Percentiles rank a stretch among this genome's conserved stretches.
These are phyloP conservation scores for Indri indri DNA, from an alignment of 2,113 vertebrate species.

Conservation along the genomic window DNA sequence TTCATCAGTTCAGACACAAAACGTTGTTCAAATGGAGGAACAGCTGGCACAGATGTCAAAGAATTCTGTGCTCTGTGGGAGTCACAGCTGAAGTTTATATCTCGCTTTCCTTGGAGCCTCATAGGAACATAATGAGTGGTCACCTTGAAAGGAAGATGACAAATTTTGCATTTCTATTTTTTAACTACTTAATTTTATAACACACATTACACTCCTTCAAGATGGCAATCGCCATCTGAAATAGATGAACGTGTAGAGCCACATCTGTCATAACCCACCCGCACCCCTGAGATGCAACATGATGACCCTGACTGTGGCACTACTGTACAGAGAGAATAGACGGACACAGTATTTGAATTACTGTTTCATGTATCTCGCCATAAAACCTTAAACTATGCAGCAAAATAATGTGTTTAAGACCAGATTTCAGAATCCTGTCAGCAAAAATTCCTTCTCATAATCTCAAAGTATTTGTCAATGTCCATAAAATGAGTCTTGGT, in stretches of 20 bases:
- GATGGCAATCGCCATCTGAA: not conserved
- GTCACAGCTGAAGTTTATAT: not conserved
- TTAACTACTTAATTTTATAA: constrained; percentile 20
- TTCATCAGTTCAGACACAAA: not conserved
- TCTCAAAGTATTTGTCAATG: not conserved
- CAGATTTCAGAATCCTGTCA: not conserved
- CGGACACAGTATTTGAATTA: not conserved
- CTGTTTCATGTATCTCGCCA: not conserved
- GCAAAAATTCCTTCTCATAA: not conserved
- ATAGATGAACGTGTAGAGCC: not conserved
- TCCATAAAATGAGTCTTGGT: not conserved
- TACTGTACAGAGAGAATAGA: not conserved
- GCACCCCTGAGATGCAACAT: not conserved
- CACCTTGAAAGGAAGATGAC: constrained; percentile 51
- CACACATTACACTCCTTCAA: not conserved
- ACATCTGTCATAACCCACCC: not conserved
- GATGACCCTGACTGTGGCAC: not conserved
- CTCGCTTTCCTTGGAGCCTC: not conserved
- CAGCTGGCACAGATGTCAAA: constrained; percentile 43
- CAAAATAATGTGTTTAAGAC: not conserved
- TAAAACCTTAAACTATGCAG: not conserved
- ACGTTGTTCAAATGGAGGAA: not conserved
- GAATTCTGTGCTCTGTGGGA: not conserved
- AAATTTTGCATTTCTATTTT: constrained; percentile 20
- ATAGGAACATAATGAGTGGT: not conserved